These are phyloP conservation scores for Nymphalis c-album DNA, from an alignment of 2,888 invertebrate genomes.

Conservation along the genomic window DNA sequence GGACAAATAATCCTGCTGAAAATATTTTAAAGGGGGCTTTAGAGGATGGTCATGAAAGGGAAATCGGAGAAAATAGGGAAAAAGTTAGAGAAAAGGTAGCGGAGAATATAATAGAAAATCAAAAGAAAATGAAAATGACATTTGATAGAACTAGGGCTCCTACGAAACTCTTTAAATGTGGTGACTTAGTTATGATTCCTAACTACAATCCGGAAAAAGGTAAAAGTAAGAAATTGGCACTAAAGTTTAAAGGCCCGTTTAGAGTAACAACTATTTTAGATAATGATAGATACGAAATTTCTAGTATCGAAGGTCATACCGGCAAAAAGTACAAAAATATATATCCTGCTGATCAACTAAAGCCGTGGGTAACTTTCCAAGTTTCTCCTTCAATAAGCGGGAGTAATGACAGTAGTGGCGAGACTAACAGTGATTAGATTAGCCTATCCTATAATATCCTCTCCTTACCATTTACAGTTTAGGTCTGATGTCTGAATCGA, in stretches of 20 bases:
- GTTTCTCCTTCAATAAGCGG: too few relatives aligned
- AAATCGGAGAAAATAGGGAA: too few relatives aligned
- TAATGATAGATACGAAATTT: not conserved
- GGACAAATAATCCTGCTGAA: not conserved
- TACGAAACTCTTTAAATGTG: not conserved
- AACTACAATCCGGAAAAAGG: not conserved
- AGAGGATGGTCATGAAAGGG: not conserved
- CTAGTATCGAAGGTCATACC: slow-evolving; percentile 1
- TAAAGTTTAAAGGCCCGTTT: not conserved
- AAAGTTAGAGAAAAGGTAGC: too few relatives aligned
- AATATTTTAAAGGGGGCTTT: slow-evolving; percentile 1
- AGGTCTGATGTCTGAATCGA: too few relatives aligned
- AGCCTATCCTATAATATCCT: too few relatives aligned
- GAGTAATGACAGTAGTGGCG: too few relatives aligned
- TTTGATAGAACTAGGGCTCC: not conserved
- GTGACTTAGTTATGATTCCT: not conserved
- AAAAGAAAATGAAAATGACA: too few relatives aligned
- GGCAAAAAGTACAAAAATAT: not conserved
- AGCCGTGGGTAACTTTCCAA: too few relatives aligned
- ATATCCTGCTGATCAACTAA: too few relatives aligned
- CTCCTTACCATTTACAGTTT: too few relatives aligned
- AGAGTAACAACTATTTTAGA: not conserved
- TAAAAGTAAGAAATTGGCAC: not conserved
- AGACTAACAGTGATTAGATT: too few relatives aligned
- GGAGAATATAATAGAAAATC: too few relatives aligned